Conservation (phyloP, 2,113 vertebrate genomes). For the Actenoides lindsayi region DNA sequence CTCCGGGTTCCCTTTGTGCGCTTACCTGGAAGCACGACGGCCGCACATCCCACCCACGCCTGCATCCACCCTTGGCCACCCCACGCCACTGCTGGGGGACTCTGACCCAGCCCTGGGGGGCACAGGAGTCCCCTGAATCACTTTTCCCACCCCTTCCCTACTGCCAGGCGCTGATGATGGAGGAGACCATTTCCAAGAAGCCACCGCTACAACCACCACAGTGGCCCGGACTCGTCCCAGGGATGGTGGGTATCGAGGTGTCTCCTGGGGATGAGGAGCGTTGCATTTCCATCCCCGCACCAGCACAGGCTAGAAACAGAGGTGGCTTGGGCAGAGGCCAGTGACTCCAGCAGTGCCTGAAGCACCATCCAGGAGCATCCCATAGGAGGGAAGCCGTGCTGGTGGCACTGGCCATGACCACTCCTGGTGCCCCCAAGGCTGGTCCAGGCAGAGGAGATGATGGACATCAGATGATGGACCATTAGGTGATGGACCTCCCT, state of each 20-base stretch:
- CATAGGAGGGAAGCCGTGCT: accelerated
- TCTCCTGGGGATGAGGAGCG: not conserved
- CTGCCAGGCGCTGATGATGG: slow-evolving; percentile 68
- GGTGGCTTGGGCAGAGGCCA: not conserved
- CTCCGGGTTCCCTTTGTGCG: not conserved
- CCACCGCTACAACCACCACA: slow-evolving; percentile 52
- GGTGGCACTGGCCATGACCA: accelerated
- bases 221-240: slow-evolving; percentile 48
- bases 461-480: not conserved
- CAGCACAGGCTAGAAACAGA: not conserved
- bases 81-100: accelerated
- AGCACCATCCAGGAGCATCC: not conserved
- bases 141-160: not conserved
- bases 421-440: not conserved
- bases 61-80: not conserved
- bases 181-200: slow-evolving; percentile 55
- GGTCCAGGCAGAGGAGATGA: not conserved
- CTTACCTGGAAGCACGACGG: not conserved
- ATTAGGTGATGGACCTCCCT: not conserved
- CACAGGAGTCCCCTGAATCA: accelerated
- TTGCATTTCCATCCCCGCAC: not conserved
- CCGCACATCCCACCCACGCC: not conserved
- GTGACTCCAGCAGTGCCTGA: not conserved
- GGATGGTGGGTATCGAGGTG: slow-evolving; percentile 68
- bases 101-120: accelerated